phyloP scores from a whole-genome alignment of 37 sponge, comb jelly and placozoan genomes.

The Ianthella basta region DNA sequence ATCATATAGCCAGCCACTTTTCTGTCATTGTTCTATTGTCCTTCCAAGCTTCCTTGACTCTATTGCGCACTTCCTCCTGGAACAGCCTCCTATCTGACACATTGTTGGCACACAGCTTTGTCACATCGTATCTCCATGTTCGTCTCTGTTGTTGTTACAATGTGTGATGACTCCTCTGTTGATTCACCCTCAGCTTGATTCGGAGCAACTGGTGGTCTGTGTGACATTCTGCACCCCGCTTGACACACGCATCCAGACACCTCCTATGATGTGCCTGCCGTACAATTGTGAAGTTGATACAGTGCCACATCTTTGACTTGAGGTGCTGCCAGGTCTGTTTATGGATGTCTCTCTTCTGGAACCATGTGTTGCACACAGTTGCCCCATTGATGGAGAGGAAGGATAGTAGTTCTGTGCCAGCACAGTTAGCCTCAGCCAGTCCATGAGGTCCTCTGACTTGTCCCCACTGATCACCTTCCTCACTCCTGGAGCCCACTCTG shows the following conservation, averaged over 20 bases:
- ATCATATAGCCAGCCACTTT: background rate
- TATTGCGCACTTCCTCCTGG: background rate
- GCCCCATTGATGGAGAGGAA: constrained; percentile 31
- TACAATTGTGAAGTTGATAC: constrained; percentile 48
- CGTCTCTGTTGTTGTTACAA: background rate
- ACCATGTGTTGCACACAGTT: constrained; percentile 52
- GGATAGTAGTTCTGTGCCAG: constrained; percentile 39
- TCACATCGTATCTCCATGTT: background rate
- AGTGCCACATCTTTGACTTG: constrained; percentile 40
- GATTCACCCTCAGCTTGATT: background rate
- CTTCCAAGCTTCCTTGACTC: background rate
- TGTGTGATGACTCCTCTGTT: background rate
- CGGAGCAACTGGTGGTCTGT: constrained; percentile 24
- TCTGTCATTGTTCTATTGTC: background rate
- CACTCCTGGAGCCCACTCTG: constrained; percentile 18
- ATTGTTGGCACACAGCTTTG: background rate
- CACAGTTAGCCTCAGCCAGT: constrained; percentile 16
- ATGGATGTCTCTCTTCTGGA: constrained; percentile 33
- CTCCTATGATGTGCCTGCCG: constrained; percentile 8
- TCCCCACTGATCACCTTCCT: constrained; percentile 22
- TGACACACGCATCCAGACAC: background rate
- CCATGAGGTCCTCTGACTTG: constrained; percentile 49
- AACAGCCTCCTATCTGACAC: background rate
- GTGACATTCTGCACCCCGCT: constrained; percentile 29
- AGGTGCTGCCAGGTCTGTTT: constrained; percentile 60